Evolutionary conservation across 2,113 vertebrate species (phyloP).

Genomic region (Rhea americana): DNA sequence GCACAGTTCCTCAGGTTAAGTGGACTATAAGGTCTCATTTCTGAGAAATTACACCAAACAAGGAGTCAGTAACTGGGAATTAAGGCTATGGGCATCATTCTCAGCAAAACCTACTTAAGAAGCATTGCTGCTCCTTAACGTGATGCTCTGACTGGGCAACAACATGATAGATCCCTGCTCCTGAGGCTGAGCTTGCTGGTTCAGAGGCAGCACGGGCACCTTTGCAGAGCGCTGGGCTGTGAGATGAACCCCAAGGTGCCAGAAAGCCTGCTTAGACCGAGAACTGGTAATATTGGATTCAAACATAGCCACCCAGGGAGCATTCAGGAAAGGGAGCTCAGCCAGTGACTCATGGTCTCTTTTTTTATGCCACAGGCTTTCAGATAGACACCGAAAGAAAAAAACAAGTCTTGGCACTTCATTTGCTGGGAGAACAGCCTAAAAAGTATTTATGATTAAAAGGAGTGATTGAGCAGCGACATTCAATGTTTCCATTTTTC

Average conservation of each 20-base stretch:
- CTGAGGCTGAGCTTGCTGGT: not conserved
- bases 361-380: constrained; percentile 49
- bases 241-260: not conserved
- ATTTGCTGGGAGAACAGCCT: constrained; percentile 36
- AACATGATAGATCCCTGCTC: not conserved
- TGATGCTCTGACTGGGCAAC: not conserved
- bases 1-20: not conserved
- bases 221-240: not conserved
- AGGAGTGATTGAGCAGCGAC: constrained; percentile 28
- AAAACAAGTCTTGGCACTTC: not conserved
- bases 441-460: constrained; percentile 55
- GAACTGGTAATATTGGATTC: not conserved
- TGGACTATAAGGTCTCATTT: not conserved
- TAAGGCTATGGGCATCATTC: accelerated
- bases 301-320: not conserved
- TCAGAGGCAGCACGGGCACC: not conserved
- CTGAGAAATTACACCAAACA: not conserved
- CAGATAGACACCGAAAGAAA: constrained; percentile 21
- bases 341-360: constrained; percentile 13
- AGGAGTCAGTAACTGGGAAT: not conserved
- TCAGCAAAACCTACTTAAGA: not conserved
- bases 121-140: not conserved
- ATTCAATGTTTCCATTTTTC: constrained; percentile 39
- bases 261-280: not conserved
- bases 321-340: not conserved